phyloP scores from a whole-genome alignment of 2,797 vertebrate genomes.

The Poliocrania exsul region DNA sequence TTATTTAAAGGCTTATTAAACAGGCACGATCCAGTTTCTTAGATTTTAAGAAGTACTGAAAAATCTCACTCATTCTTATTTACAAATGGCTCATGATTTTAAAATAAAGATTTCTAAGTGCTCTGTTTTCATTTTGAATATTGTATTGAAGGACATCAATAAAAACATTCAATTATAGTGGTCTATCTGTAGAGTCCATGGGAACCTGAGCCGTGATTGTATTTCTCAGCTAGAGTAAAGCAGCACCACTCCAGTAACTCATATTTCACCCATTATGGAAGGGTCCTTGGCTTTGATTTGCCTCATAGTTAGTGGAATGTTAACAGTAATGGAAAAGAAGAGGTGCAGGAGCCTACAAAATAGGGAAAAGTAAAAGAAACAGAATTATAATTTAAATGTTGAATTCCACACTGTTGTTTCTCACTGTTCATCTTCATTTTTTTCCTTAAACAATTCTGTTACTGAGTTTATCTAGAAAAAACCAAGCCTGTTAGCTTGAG shows the following conservation, averaged over 20 bases:
- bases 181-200: background rate
- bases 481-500: background rate
- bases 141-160: background rate
- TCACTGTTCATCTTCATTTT: background rate
- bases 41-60: background rate
- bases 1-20: background rate
- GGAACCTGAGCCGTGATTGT: fast-evolving
- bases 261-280: background rate
- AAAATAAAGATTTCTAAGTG: background rate
- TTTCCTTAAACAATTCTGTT: background rate
- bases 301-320: background rate
- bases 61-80: background rate
- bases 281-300: background rate
- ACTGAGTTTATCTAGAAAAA: background rate
- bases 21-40: background rate
- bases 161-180: background rate
- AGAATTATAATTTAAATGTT: background rate
- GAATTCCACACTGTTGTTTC: background rate
- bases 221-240: background rate
- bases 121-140: background rate
- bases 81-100: background rate
- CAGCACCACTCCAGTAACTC: background rate
- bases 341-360: background rate
- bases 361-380: background rate
- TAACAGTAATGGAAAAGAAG: background rate